A percentile compares a stretch with the other conserved stretches of the same genome.
These are phyloP conservation scores for Oegoconia quadripuncta DNA, from an alignment of 2,888 invertebrate species.

Conservation along the genomic window DNA sequence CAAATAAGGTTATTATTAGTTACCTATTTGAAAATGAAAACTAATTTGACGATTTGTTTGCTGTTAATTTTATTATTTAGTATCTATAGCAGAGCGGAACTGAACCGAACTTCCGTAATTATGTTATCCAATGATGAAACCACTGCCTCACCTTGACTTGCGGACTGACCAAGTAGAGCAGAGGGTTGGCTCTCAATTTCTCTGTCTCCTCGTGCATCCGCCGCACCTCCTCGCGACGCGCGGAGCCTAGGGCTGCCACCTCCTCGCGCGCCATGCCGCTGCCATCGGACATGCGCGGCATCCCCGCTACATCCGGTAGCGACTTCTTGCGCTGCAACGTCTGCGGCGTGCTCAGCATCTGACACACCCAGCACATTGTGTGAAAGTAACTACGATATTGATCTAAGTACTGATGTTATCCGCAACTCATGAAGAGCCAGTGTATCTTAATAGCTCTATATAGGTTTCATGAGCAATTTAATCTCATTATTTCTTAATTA, in stretches of 20 bases:
- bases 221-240: conserved; percentile 95
- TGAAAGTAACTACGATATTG: not conserved
- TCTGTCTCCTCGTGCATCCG: conserved; percentile 94
- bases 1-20: too few relatives aligned
- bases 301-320: conserved; percentile 94
- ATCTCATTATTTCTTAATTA: too few relatives aligned
- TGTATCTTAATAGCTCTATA: too few relatives aligned
- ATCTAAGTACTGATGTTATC: too few relatives aligned
- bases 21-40: too few relatives aligned
- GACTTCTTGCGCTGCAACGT: conserved; percentile 96
- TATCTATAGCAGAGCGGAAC: too few relatives aligned
- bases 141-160: conserved; percentile 90
- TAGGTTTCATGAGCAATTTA: too few relatives aligned
- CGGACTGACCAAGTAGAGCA: conserved; percentile 97
- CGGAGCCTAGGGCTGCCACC: conserved; percentile 95
- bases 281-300: conserved; percentile 88
- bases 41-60: too few relatives aligned
- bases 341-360: conserved; percentile 89
- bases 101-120: too few relatives aligned
- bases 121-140: not conserved
- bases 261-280: conserved; percentile 93
- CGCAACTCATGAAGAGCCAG: too few relatives aligned
- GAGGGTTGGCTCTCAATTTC: conserved; percentile 94
- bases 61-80: too few relatives aligned
- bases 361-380: conserved; percentile 33